Conservation (phyloP, 2,113 vertebrate genomes). For the Labeo rohita region DNA sequence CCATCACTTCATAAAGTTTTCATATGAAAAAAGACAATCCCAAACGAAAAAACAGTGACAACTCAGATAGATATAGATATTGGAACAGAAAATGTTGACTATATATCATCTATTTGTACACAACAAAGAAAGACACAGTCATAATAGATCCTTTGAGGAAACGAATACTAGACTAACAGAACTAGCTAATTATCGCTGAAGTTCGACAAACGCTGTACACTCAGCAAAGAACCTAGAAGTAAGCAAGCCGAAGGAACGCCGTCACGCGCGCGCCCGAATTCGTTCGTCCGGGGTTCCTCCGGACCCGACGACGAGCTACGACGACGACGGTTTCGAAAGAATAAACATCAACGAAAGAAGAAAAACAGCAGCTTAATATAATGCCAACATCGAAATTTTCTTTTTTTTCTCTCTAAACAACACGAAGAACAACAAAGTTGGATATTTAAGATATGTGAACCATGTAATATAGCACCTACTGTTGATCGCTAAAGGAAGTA, state of each 20-base stretch:
- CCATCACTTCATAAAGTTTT: constrained; percentile 95
- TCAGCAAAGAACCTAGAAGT: constrained; percentile 91
- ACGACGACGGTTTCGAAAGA: constrained; percentile 66
- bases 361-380: constrained; percentile 90
- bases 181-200: constrained; percentile 99
- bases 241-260: constrained; percentile 92
- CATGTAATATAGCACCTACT: constrained; percentile 99
- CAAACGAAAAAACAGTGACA: constrained; percentile 97
- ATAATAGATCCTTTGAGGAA: constrained; percentile 99
- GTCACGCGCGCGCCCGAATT: constrained; percentile 74
- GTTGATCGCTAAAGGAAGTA: constrained; percentile 99
- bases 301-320: constrained; percentile 72
- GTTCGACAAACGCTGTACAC: constrained; percentile 99
- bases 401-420: constrained; percentile 91
- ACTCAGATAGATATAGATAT: constrained; percentile 99
- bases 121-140: constrained; percentile 99
- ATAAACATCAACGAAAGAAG: constrained; percentile 60
- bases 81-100: constrained; percentile 97
- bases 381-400: constrained; percentile 91
- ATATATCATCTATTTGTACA: constrained; percentile 99
- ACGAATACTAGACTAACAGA: constrained; percentile 99
- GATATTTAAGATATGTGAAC: constrained; percentile 99
- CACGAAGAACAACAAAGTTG: constrained; percentile 96
- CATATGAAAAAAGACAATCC: constrained; percentile 95
- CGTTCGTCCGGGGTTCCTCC: constrained; percentile 59